phyloP scores from a whole-genome alignment of 2,888 invertebrate species.

The Drosophila fulvimacula region DNA sequence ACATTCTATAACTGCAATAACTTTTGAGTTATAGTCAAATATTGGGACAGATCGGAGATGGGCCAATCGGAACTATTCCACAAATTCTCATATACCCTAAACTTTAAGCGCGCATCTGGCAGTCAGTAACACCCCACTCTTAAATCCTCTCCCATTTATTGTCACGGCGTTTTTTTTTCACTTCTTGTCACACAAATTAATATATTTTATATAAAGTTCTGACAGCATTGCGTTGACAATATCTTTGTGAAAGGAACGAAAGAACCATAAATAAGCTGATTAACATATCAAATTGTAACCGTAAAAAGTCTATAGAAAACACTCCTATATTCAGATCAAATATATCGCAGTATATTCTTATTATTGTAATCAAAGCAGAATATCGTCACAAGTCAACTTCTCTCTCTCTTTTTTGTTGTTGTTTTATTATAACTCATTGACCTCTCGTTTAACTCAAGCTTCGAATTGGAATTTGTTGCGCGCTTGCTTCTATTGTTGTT shows the following conservation, averaged over 20 bases:
- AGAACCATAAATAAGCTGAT: constrained; percentile 59
- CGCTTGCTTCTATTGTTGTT: constrained; percentile 38
- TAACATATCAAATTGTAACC: constrained; percentile 63
- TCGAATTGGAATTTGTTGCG: constrained; percentile 43
- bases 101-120: background rate
- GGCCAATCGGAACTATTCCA: background rate
- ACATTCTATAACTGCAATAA: background rate
- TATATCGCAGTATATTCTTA: constrained; percentile 24
- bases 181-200: background rate
- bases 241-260: constrained; percentile 34
- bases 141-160: too few species aligned
- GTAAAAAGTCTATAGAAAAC: constrained; percentile 19
- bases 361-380: constrained; percentile 37
- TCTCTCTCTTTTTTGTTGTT: constrained; percentile 9
- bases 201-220: constrained; percentile 8
- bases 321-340: constrained; percentile 8
- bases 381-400: constrained; percentile 32
- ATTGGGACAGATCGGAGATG: background rate
- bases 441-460: constrained; percentile 68
- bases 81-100: too few species aligned
- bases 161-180: background rate
- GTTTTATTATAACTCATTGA: constrained; percentile 65
- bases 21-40: background rate
- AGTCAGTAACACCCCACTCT: background rate
- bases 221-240: constrained; percentile 22